These are phyloP conservation scores for Apoderus coryli DNA, from an alignment of 2,888 invertebrate species.

Conservation along the genomic window DNA sequence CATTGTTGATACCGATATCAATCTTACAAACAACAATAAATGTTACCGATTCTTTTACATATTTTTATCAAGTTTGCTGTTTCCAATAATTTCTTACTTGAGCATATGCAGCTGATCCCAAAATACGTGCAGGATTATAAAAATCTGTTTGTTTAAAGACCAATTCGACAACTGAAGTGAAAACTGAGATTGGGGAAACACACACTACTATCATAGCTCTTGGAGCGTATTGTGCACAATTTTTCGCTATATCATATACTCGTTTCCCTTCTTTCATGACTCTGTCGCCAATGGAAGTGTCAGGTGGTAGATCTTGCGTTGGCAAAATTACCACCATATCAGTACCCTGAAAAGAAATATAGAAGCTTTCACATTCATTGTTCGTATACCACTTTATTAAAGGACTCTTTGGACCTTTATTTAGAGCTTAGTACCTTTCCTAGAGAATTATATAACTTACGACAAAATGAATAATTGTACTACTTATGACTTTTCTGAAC, in stretches of 20 bases:
- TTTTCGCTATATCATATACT: constrained; percentile 29
- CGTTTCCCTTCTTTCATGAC: constrained; percentile 25
- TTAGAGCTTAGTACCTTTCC: too few relatives aligned
- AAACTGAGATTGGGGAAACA: constrained; percentile 39
- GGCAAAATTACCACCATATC: constrained; percentile 27
- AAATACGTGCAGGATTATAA: constrained; percentile 30
- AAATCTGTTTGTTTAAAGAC: constrained; percentile 30
- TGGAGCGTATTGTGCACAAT: constrained; percentile 38
- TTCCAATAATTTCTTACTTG: constrained; percentile 25
- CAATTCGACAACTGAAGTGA: constrained; percentile 37
- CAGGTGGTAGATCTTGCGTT: constrained; percentile 12
- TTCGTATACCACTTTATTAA: too few relatives aligned
- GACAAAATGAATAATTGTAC: too few relatives aligned
- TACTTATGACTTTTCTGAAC: too few relatives aligned
- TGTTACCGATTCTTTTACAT: too few relatives aligned
- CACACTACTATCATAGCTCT: constrained; percentile 39
- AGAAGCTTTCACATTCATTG: too few relatives aligned
- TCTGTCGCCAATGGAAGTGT: constrained; percentile 20
- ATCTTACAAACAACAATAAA: too few relatives aligned
- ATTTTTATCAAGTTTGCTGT: too few relatives aligned
- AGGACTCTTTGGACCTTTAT: too few relatives aligned
- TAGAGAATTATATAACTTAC: too few relatives aligned
- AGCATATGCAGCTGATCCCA: constrained; percentile 27
- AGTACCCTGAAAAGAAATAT: constrained; percentile 25
- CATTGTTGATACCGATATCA: background rate